Percentiles rank a stretch among this genome's conserved stretches.
Conservation (phyloP, 2,888 invertebrate species). For the Scaeva pyrastri region DNA sequence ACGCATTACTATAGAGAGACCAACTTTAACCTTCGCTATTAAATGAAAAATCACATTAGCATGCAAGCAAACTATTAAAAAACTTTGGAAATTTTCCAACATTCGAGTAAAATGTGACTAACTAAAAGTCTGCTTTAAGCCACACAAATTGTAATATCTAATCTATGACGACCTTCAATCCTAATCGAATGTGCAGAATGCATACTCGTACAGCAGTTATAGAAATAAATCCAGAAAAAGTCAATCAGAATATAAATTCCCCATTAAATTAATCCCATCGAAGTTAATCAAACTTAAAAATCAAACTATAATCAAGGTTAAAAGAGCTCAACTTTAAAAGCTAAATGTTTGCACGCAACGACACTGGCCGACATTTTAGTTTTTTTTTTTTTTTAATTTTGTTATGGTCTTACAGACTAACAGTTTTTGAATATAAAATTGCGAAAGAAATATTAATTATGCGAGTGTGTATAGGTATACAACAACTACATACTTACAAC, state of each 20-base stretch:
- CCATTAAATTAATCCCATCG: constrained; percentile 31
- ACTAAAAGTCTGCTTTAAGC: background rate
- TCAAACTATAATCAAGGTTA: constrained; percentile 27
- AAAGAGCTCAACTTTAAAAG: constrained; percentile 28
- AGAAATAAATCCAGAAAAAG: constrained; percentile 15
- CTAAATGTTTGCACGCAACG: constrained; percentile 63
- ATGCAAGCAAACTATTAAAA: constrained; percentile 29
- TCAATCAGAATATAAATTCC: constrained; percentile 66
- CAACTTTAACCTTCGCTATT: background rate
- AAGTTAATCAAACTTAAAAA: background rate
- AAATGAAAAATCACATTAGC: constrained; percentile 17
- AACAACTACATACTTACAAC: too few species aligned
- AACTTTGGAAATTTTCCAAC: constrained; percentile 9
- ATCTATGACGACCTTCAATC: constrained; percentile 35
- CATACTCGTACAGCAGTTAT: background rate
- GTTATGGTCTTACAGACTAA: constrained; percentile 13
- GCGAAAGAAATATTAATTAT: constrained; percentile 35
- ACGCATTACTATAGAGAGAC: background rate
- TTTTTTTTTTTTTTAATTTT: background rate
- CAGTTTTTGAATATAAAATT: constrained; percentile 7
- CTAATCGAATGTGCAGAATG: background rate
- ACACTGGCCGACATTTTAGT: constrained; percentile 74
- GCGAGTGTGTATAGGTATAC: background rate
- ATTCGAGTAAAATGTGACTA: background rate
- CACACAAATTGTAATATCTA: background rate